phyloP scores from a whole-genome alignment of 2,888 invertebrate species.

The Steromphala cineraria region DNA sequence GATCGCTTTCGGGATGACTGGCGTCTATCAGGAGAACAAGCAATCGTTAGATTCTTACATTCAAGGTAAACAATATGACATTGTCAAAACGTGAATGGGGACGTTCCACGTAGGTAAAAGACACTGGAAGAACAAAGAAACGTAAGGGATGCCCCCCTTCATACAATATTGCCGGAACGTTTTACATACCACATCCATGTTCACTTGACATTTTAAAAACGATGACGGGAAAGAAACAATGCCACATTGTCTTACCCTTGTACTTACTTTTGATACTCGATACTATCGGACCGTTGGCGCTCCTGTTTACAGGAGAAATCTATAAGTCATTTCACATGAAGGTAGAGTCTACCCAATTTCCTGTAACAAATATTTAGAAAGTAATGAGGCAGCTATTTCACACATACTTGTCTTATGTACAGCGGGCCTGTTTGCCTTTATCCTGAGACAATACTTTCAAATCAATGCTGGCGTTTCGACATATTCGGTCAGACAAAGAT shows the following conservation, averaged over 20 bases:
- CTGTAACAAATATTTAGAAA: neutral
- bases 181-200: constrained; percentile 15
- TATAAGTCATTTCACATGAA: constrained; percentile 20
- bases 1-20: neutral
- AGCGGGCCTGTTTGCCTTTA: neutral
- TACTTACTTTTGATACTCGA: neutral
- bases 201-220: neutral
- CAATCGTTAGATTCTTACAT: constrained; percentile 17
- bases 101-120: constrained; percentile 15
- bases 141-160: neutral
- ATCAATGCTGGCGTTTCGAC: no score
- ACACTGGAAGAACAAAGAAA: neutral
- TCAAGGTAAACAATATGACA: constrained; percentile 23
- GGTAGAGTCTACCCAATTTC: neutral
- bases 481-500: no score
- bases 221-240: neutral
- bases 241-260: neutral
- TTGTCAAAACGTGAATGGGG: constrained; percentile 12
- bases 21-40: constrained; percentile 6
- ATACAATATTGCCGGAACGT: constrained; percentile 7
- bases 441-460: no score
- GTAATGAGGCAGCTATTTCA: constrained; percentile 7
- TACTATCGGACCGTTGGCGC: neutral
- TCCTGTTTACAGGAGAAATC: neutral
- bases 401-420: neutral